Conservation (phyloP, 1,140 invertebrate species). For the Arctopsyche grandis region DNA sequence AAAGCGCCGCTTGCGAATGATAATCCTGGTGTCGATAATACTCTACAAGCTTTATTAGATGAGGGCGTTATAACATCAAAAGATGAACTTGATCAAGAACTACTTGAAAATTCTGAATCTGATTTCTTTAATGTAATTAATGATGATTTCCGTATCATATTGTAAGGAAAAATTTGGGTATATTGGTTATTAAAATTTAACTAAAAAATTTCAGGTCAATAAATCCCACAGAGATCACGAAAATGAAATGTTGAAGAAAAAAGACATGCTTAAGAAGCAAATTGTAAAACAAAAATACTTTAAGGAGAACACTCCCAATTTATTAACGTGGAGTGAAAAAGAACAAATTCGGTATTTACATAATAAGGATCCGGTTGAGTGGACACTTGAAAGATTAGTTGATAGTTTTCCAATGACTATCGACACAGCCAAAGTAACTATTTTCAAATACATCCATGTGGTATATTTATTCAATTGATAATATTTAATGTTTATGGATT, state of each 20-base stretch:
- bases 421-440: slow-evolving; percentile 66
- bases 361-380: slow-evolving; percentile 73
- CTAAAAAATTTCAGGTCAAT: slow-evolving; percentile 48
- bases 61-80: not conserved
- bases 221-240: slow-evolving; percentile 60
- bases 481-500: slow-evolving; percentile 27
- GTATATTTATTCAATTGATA: not conserved
- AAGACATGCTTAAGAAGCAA: slow-evolving; percentile 65
- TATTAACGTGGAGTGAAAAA: slow-evolving; percentile 87
- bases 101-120: not conserved
- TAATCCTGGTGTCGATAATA: not conserved
- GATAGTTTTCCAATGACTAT: slow-evolving; percentile 81
- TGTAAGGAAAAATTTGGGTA: not conserved
- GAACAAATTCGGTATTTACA: slow-evolving; percentile 81
- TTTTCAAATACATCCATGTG: slow-evolving; percentile 12
- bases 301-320: slow-evolving; percentile 73
- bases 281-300: slow-evolving; percentile 82
- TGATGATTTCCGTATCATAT: not conserved
- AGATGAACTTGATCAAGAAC: not conserved
- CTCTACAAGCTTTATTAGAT: not conserved
- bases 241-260: slow-evolving; percentile 58
- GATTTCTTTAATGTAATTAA: not conserved
- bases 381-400: slow-evolving; percentile 77
- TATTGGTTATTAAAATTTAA: not conserved
- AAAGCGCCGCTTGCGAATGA: not conserved